Conservation (phyloP, 2,888 invertebrate genomes). For the Leptinotarsa rubiginosa region DNA sequence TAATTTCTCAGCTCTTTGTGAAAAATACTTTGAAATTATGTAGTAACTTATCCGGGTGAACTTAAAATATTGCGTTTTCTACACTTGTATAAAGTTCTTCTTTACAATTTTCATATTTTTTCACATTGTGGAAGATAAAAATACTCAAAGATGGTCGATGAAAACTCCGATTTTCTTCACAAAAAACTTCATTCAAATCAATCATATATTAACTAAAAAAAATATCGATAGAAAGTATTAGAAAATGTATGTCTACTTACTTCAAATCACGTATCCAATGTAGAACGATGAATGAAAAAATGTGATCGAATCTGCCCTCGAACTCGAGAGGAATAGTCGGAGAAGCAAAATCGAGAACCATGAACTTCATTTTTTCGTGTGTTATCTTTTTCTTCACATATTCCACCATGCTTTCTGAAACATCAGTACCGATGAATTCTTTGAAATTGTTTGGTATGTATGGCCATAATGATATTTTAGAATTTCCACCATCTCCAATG, state of each 20-base stretch:
- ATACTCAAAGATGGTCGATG: too few relatives aligned
- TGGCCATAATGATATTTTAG: conserved; percentile 55
- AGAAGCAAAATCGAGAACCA: conserved; percentile 27
- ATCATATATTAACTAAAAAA: too few relatives aligned
- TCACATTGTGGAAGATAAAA: too few relatives aligned
- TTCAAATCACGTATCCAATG: conserved; percentile 33
- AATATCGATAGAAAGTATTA: too few relatives aligned
- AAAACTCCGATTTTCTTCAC: too few relatives aligned
- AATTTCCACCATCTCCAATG: conserved; percentile 80
- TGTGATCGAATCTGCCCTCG: conserved; percentile 32
- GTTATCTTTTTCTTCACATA: conserved; percentile 2
- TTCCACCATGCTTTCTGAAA: conserved; percentile 31
- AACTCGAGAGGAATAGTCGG: conserved; percentile 22
- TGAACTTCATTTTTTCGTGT: conserved; percentile 21
- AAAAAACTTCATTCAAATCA: too few relatives aligned
- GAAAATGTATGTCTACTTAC: conserved; percentile 21
- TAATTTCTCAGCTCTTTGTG: too few relatives aligned
- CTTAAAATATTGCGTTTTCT: too few relatives aligned
- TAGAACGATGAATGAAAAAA: conserved; percentile 33
- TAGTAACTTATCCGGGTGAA: too few relatives aligned
- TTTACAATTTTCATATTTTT: too few relatives aligned
- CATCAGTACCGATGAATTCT: conserved; percentile 33
- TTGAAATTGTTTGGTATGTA: conserved; percentile 30
- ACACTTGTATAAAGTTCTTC: too few relatives aligned
- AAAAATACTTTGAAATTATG: too few relatives aligned